phyloP scores from a whole-genome alignment of 2,797 vertebrate species.

The Salmo trutta region DNA sequence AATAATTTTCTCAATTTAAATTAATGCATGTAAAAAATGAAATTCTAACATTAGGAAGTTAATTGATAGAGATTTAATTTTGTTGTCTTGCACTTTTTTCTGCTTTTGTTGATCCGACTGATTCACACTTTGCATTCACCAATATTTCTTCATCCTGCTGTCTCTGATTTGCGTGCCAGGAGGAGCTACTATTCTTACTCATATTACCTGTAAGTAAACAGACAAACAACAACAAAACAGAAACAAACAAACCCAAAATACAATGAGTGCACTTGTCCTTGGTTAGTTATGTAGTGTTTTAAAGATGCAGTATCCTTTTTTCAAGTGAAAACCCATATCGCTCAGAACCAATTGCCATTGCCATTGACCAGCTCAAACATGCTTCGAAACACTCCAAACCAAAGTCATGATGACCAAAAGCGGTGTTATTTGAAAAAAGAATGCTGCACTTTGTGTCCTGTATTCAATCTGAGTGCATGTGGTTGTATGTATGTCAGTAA shows the following conservation, averaged over 20 bases:
- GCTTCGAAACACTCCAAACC: slow-evolving; percentile 6
- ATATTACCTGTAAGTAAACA: slow-evolving; percentile 99
- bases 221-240: slow-evolving; percentile 52
- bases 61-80: slow-evolving; percentile 53
- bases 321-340: slow-evolving; percentile 84
- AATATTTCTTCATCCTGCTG: slow-evolving; percentile 97
- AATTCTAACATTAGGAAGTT: slow-evolving; percentile 55
- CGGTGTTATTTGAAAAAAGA: slow-evolving; percentile 87
- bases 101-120: slow-evolving; percentile 87
- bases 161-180: slow-evolving; percentile 99
- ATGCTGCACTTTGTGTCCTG: slow-evolving; percentile 84
- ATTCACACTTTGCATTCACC: slow-evolving; percentile 97
- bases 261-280: slow-evolving; percentile 61
- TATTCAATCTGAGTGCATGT: slow-evolving; percentile 69
- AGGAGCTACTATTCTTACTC: slow-evolving; percentile 99
- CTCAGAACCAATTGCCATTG: slow-evolving; percentile 63
- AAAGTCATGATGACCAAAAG: slow-evolving; percentile 43
- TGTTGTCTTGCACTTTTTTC: slow-evolving; percentile 79
- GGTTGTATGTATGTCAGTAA: slow-evolving; percentile 16
- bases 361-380: slow-evolving; percentile 18
- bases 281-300: slow-evolving; percentile 81
- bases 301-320: slow-evolving; percentile 99
- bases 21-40: slow-evolving; percentile 21
- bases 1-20: slow-evolving; percentile 55
- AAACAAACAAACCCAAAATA: slow-evolving; percentile 42